Evolutionary conservation across 2,888 invertebrate genomes (phyloP).

Genomic region (Pantelozetes paolii): DNA sequence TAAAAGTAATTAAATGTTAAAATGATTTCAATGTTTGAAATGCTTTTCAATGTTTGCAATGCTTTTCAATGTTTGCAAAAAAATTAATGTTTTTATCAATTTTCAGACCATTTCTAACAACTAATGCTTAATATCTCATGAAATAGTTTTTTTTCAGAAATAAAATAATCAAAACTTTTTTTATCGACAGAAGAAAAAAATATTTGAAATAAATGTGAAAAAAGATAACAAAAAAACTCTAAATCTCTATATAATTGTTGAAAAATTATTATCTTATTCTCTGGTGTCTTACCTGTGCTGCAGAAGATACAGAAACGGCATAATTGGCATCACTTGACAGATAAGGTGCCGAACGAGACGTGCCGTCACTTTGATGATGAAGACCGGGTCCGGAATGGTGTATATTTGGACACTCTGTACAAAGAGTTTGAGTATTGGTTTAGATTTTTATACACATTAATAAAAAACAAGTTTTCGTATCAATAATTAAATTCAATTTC

Average conservation of each 20-base stretch:
- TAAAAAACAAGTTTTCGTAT: background rate
- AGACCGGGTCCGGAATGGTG: slow-evolving; percentile 31
- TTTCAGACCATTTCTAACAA: no score
- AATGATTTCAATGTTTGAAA: no score
- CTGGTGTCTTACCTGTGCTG: slow-evolving; percentile 37
- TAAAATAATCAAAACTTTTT: background rate
- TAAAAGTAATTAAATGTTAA: no score
- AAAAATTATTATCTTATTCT: background rate
- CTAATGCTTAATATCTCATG: background rate
- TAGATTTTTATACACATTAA: background rate
- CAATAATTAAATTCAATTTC: slow-evolving; percentile 3
- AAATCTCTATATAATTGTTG: background rate
- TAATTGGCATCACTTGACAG: slow-evolving; percentile 44
- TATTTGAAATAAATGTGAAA: background rate
- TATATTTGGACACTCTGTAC: slow-evolving; percentile 27
- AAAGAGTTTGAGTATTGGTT: no score
- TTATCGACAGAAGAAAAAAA: background rate
- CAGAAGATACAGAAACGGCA: slow-evolving; percentile 40
- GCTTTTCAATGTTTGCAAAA: no score
- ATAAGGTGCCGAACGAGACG: slow-evolving; percentile 36
- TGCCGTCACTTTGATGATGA: slow-evolving; percentile 34
- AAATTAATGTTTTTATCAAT: no score
- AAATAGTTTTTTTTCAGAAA: background rate
- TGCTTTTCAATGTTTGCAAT: no score
- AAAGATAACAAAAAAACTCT: background rate